Conservation (phyloP, 2,113 vertebrate genomes). For the Melanostigma gelatinosum region DNA sequence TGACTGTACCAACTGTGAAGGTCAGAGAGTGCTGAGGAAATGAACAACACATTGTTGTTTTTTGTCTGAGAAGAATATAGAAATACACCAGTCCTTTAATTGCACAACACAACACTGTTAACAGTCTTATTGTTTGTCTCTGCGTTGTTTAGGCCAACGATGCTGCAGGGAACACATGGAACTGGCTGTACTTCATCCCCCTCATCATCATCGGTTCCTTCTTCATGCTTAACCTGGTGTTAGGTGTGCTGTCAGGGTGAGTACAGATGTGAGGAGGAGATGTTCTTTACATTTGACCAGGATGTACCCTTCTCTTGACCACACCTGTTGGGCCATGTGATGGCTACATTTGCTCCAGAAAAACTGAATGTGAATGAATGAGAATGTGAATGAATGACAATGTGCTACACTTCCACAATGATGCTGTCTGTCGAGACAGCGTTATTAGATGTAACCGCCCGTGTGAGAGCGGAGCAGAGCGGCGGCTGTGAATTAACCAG, state of each 20-base stretch:
- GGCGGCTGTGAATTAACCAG: too few relatives aligned
- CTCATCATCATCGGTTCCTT: constrained; percentile 86
- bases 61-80: background rate
- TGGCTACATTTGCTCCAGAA: background rate
- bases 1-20: background rate
- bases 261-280: constrained; percentile 29
- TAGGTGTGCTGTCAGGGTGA: constrained; percentile 87
- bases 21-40: background rate
- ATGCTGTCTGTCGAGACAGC: background rate
- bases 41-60: too few relatives aligned
- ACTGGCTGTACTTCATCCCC: constrained; percentile 86
- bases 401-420: background rate
- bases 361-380: too few relatives aligned
- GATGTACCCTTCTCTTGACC: background rate
- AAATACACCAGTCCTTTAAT: background rate
- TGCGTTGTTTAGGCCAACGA: constrained; percentile 89
- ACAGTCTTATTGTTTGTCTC: constrained; percentile 14
- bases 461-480: too few relatives aligned
- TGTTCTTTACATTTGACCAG: background rate
- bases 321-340: background rate
- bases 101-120: constrained; percentile 7
- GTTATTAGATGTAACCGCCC: too few relatives aligned
- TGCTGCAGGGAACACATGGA: constrained; percentile 93
- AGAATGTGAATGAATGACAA: too few relatives aligned
- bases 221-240: constrained; percentile 85